Percentiles rank a stretch among this genome's conserved stretches.
phyloP scores from a whole-genome alignment of 2,797 vertebrate species.

The Eupleurogrammus muticus region DNA sequence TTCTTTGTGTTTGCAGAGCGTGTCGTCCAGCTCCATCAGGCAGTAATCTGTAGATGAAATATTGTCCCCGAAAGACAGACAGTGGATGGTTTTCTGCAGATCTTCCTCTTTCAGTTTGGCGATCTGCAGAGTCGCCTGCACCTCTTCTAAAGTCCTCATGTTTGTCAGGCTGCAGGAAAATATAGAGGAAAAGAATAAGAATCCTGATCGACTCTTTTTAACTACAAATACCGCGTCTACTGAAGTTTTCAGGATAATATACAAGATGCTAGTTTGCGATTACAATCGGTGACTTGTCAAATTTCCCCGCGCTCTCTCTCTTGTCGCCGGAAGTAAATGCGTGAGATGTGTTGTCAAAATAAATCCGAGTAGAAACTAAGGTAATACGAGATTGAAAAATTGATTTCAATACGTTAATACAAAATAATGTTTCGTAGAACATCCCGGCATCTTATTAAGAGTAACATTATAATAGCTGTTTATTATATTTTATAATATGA shows the following conservation, averaged over 20 bases:
- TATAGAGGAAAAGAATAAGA: background rate
- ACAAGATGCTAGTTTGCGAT: background rate
- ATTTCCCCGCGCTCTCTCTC: conserved; percentile 63
- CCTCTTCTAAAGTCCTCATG: conserved; percentile 88
- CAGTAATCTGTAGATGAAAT: conserved; percentile 85
- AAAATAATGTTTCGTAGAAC: background rate
- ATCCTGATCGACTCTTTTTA: background rate
- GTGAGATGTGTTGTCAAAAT: conserved; percentile 54
- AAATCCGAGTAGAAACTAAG: conserved; percentile 64
- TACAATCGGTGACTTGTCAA: conserved; percentile 51
- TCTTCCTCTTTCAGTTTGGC: conserved; percentile 89
- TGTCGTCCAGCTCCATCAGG: conserved; percentile 89
- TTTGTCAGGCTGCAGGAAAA: no score
- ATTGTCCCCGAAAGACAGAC: conserved; percentile 84
- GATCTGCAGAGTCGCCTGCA: conserved; percentile 88
- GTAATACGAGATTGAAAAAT: rapidly evolving
- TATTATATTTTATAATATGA: rapidly evolving
- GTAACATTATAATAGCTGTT: rapidly evolving
- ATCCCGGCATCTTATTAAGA: rapidly evolving
- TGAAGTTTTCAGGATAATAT: background rate
- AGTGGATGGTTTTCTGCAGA: conserved; percentile 83
- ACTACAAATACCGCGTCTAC: background rate
- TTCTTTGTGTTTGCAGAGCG: conserved; percentile 88
- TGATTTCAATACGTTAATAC: background rate
- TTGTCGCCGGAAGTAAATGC: conserved; percentile 47